Percentiles rank a stretch among this genome's conserved stretches.
Conservation (phyloP, 2,113 vertebrate species). For the Megaceryle torquata region DNA sequence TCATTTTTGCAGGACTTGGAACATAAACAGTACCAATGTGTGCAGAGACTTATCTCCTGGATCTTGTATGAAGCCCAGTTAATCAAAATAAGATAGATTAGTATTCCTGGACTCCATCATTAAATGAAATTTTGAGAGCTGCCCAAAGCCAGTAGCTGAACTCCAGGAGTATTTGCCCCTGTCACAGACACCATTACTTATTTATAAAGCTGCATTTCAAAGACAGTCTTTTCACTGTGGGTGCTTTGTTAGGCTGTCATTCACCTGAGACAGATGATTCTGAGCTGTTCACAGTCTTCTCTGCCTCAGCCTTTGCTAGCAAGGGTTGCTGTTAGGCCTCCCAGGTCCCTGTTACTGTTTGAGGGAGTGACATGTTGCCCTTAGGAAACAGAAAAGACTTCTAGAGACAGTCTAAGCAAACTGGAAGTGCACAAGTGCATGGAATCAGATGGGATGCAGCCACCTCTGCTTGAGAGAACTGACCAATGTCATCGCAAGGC, state of each 20-base stretch:
- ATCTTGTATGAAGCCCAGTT: neutral
- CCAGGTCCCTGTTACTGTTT: neutral
- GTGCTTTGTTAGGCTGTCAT: neutral
- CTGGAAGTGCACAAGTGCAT: neutral
- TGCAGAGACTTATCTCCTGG: neutral
- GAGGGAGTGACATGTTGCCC: neutral
- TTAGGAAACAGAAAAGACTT: neutral
- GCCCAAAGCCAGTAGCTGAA: neutral
- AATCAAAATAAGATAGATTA: neutral
- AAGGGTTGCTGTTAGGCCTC: neutral
- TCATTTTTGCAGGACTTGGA: neutral
- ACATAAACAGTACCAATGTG: neutral
- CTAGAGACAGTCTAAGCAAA: neutral
- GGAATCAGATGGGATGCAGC: neutral
- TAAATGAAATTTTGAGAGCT: neutral
- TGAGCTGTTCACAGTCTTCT: neutral
- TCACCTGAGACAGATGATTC: neutral
- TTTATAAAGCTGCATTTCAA: neutral
- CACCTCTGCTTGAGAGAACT: neutral
- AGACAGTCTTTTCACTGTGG: neutral
- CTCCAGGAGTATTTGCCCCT: neutral
- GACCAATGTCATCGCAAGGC: neutral
- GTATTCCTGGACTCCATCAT: neutral
- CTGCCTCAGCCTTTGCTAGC: neutral
- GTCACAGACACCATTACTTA: neutral